Base-by-base conservation (phyloP, 2,113 vertebrate species). In the Coracopsis vasa region DNA sequence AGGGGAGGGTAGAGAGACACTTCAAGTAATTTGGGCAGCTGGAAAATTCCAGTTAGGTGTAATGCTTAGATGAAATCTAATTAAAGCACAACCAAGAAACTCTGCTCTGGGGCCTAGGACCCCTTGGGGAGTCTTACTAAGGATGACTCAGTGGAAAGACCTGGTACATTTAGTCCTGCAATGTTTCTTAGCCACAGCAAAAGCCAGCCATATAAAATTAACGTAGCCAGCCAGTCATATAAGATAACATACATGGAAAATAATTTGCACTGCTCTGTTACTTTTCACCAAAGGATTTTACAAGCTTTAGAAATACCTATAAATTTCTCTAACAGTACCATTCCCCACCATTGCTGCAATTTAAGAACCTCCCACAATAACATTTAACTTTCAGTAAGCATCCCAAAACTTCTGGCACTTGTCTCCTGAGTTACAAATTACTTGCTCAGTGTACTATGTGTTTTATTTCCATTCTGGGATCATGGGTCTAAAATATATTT, bases 41-140 rank as follows among this genome's bases (percentile, higher is more conserved):
- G 69, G 58, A 90, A 92, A 80, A 86, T 91, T 39, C 15, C 91
- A 92, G 92, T 81, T 96, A 92, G 88, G 94, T 94, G 61, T 75
- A 86, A 84, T 79, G 51, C 35, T 66, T 72, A 67, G 35, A 67
- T 89, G 21, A 88, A 93, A 72, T 71, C n/a, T 17, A 48, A 47
- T 25, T 61, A 17, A 62, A 82, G 44, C 45, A 29, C 37, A 69
- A 47, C 3, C n/a, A 69, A 64, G 53, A 64, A 82, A 79, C 53
- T 41, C 79, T 83, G 21, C 21, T 70, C 29, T 53, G 17, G 5
- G 28, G 23, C n/a, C 39, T 67, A 45, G 51, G 33, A 50, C 33
- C 13, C 29, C 61, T 11, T 50, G 45, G 15, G 31, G 39, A 84
- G 24, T 53, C 51, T 64, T 28, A 41, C 50, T 67, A 58, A 71